Evolutionary conservation across 2,797 vertebrate species (phyloP), one percentile per base, ranked within the genome.

Genomic region (Alcedo atthis): DNA sequence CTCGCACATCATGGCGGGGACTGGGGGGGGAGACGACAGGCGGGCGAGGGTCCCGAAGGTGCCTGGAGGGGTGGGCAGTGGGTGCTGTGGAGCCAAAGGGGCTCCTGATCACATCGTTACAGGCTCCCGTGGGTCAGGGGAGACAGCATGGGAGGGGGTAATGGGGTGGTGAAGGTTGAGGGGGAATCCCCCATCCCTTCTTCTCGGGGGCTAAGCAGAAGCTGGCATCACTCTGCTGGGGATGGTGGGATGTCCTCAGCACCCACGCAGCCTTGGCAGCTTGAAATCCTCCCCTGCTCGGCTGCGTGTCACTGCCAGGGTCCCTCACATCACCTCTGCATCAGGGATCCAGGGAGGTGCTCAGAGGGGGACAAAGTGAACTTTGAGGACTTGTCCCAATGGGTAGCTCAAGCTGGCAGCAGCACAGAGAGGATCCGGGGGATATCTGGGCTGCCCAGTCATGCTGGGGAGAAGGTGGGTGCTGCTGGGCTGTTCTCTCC

Each of bases 1-100:
- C 95, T 99, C 99, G 94, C 99, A 99, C 99, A 99, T 99, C 98
- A 99, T 98, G 97, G 95, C 66, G 87, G 55, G 75, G 81, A 37
- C 4, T 37, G 35, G 35, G 35, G n/a, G n/a, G 35, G 35, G 35
- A 37, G 35, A 37, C 5, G 59, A 30, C 8, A 32, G 87, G 84
- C 28, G 77, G n/a, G 12, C 1, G 32, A 48, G 16, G 45, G 58
- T 90, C 58, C 92, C 13, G 51, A 42, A 10, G 12, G 53, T 12
- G 32, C 37, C 55, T 0, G 22, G 25, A 7, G 73, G 54, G 69
- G 32, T 1, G 4, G 67, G 79, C 33, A 46, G 55, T 43, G 79
- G 61, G 71, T 43, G 57, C 55, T 62, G 43, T 10, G 8, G 33
- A 58, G 80, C 51, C 2, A 24, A 11, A 0, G 49, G 42, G 53